Conservation (phyloP, 2,113 vertebrate genomes). For the Ageneiosus marmoratus region DNA sequence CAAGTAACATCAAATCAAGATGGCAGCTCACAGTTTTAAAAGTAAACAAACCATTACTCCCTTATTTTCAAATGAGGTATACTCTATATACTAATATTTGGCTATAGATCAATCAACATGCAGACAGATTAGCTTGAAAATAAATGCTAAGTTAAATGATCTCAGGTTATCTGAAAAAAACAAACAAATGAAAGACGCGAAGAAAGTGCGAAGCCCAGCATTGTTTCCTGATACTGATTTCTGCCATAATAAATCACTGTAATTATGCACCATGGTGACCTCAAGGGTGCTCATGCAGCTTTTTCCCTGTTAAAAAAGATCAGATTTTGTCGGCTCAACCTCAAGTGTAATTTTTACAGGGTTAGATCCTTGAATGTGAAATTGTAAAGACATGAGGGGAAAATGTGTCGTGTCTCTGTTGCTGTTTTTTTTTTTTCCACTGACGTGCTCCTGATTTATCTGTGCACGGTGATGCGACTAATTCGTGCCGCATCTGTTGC, state of each 20-base stretch:
- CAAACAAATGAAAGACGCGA: background rate
- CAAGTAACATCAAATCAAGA: background rate
- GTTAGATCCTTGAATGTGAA: slow-evolving; percentile 32
- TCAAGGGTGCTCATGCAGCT: background rate
- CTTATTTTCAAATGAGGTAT: background rate
- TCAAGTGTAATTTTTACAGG: background rate
- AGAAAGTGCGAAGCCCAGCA: background rate
- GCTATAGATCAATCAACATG: background rate
- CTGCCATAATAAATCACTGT: background rate
- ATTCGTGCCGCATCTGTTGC: slow-evolving; percentile 51
- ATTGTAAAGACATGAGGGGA: slow-evolving; percentile 39
- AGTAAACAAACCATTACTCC: background rate
- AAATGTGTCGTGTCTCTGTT: slow-evolving; percentile 41
- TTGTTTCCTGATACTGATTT: background rate
- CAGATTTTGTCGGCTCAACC: background rate
- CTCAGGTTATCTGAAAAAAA: background rate
- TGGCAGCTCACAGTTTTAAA: background rate
- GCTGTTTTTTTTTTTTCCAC: slow-evolving; percentile 32
- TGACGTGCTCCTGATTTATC: slow-evolving; percentile 49
- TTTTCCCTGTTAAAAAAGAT: slow-evolving; percentile 1
- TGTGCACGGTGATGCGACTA: slow-evolving; percentile 48
- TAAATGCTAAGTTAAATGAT: background rate
- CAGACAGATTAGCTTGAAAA: background rate
- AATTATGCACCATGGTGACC: slow-evolving; percentile 2
- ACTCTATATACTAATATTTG: background rate